These are phyloP conservation scores for Suillia variegata DNA, from an alignment of 2,888 invertebrate genomes.

Conservation along the genomic window DNA sequence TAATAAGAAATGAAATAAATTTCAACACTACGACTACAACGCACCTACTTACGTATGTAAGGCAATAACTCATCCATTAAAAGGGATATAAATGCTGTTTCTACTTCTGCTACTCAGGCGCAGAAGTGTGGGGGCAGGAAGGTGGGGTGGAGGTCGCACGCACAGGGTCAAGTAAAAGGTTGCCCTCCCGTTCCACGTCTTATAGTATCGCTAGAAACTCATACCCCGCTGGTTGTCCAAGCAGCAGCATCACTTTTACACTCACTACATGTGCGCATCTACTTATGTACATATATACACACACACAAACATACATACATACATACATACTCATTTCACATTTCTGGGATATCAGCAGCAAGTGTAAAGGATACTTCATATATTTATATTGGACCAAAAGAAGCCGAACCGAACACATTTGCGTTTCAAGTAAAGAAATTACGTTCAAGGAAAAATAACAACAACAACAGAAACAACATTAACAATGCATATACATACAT, in stretches of 20 bases:
- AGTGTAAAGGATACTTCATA: too few species aligned
- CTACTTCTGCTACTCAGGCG: too few species aligned
- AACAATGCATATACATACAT: constrained; percentile 21
- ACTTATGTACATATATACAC: constrained; percentile 23
- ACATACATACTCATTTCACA: too few species aligned
- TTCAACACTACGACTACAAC: constrained; percentile 35
- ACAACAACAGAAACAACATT: background rate
- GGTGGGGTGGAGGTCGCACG: constrained; percentile 4
- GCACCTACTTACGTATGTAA: constrained; percentile 58
- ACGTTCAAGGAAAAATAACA: background rate
- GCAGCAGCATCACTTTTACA: constrained; percentile 46
- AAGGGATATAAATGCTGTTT: constrained; percentile 55
- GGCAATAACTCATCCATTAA: constrained; percentile 60
- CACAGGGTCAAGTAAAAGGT: constrained; percentile 24
- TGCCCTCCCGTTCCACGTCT: too few species aligned
- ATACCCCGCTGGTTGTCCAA: constrained; percentile 5
- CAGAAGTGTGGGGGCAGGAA: constrained; percentile 13
- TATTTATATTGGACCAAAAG: too few species aligned
- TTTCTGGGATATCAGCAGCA: too few species aligned
- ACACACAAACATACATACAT: too few species aligned
- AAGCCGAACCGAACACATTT: too few species aligned
- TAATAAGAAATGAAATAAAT: constrained; percentile 39
- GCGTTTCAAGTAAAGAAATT: too few species aligned
- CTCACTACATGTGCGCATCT: constrained; percentile 21
- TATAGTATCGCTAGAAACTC: constrained; percentile 9